Base-by-base conservation (phyloP, 37 sponge, comb jelly and placozoan genomes). In the Ianthella basta region DNA sequence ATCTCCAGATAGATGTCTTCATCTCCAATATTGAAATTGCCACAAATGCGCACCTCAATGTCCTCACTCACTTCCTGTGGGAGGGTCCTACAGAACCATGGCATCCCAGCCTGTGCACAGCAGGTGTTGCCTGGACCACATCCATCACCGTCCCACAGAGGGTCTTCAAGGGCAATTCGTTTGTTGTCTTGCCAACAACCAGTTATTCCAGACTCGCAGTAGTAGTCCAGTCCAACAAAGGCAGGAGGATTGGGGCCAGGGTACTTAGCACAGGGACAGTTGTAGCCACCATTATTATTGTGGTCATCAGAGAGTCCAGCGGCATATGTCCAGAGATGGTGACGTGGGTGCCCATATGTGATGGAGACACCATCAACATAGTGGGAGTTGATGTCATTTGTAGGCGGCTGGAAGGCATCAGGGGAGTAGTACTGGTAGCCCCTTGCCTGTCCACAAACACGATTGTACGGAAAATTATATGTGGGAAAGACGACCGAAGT, bases 131-230 rank as follows among this genome's bases (percentile, higher is more conserved):
- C 78, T 40, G 41, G 20, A 50, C 78, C 78, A 75, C 78, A 75
- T 19, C 78, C 78, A 25, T 38, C 53, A 19, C 78, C 78, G 38
- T 75, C 78, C 78, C 78, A 75, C 18, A 75, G 78, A n/a, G 78
- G 78, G 25, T 75, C 78, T 19, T 75, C 40, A 40, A 50, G 21
- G 53, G 50, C 50, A 10, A 44, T 44, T 44, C 50, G 3, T 8
- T 44, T 44, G 50, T 44, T 44, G 50, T 44, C 50, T 8, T 44
- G 50, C 50, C 50, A 44, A 33, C 50, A 8, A 44, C 82, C 82
- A 82, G 37, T 82, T n/a, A 36, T 82, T 21, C 82, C 82, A 8
- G 82, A 82, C 44, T 82, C 82, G 34, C 82, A 81, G 35, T 81
- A 81, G 19, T 59, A 81, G 35, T 81, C 24, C 4, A 29, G 18